A percentile compares a stretch with the other conserved stretches of the same genome.
Conservation (phyloP, 2,113 vertebrate genomes). For the Petrocephalus microphthalmus region DNA sequence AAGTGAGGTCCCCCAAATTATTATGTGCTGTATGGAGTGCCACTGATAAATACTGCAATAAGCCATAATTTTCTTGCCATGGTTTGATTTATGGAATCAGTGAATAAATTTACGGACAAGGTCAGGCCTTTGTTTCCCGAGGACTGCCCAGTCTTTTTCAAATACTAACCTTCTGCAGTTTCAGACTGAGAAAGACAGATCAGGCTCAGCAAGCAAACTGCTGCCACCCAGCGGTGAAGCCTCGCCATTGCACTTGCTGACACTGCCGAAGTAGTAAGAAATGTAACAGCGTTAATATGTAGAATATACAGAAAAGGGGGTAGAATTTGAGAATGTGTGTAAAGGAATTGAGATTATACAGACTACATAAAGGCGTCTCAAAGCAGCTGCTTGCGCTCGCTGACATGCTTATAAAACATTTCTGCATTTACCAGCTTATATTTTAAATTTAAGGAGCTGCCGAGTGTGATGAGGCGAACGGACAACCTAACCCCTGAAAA, state of each 20-base stretch:
- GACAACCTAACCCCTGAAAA: no score
- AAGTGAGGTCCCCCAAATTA: neutral
- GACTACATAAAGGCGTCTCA: neutral
- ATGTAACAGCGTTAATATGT: neutral
- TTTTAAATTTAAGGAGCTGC: no score
- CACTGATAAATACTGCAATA: neutral
- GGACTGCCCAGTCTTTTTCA: neutral
- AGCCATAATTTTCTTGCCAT: neutral
- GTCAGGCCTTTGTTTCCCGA: neutral
- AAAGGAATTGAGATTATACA: neutral
- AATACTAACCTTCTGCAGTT: constrained; percentile 4
- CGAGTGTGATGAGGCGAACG: neutral
- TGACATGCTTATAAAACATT: neutral
- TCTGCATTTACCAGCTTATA: no score
- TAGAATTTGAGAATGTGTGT: neutral
- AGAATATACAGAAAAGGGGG: neutral
- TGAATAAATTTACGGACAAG: neutral
- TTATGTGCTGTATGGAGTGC: neutral
- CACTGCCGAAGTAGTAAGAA: neutral
- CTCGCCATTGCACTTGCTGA: neutral
- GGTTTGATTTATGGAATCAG: neutral
- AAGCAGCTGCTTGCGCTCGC: neutral
- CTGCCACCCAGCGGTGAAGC: constrained; percentile 1
- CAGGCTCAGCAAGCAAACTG: constrained; percentile 1
- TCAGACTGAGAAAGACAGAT: neutral